Conservation (phyloP, 1,140 invertebrate genomes). For the Brachionus koreanus region DNA sequence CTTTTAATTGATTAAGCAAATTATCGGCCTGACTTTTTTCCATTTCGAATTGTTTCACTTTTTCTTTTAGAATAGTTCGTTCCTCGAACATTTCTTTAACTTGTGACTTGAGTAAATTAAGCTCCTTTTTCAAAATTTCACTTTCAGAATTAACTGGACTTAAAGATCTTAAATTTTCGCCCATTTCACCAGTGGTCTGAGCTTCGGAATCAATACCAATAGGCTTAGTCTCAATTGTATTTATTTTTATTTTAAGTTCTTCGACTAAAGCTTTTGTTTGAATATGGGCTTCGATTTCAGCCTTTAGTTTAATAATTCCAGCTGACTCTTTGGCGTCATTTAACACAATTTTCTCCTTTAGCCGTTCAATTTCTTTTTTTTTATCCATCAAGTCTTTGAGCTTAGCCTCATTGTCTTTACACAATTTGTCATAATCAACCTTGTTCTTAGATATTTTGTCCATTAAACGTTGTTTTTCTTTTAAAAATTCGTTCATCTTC, state of each 20-base stretch:
- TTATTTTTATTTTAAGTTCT: background rate
- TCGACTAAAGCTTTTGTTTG: background rate
- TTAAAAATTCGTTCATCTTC: constrained; percentile 10
- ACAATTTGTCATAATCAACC: background rate
- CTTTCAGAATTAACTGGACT: constrained; percentile 9
- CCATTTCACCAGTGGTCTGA: background rate
- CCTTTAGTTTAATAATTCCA: background rate
- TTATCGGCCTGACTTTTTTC: background rate
- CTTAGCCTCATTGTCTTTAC: background rate
- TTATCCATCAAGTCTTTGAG: background rate
- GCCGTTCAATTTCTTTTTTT: constrained; percentile 24
- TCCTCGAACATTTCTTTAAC: constrained; percentile 43
- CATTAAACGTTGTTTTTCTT: constrained; percentile 27
- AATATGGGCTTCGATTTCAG: background rate
- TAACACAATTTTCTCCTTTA: constrained; percentile 17
- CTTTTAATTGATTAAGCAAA: background rate
- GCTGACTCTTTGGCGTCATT: constrained; percentile 30
- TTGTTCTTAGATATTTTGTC: background rate
- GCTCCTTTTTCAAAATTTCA: constrained; percentile 8
- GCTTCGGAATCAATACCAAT: background rate
- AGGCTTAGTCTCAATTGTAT: background rate
- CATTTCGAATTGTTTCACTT: background rate
- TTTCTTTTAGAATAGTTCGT: background rate
- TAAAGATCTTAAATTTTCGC: background rate
- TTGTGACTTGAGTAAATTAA: constrained; percentile 23